Evolutionary conservation across 2,797 vertebrate genomes (phyloP), one percentile per base, ranked within the genome.

Genomic region (Stomatorhinus walkeri): DNA sequence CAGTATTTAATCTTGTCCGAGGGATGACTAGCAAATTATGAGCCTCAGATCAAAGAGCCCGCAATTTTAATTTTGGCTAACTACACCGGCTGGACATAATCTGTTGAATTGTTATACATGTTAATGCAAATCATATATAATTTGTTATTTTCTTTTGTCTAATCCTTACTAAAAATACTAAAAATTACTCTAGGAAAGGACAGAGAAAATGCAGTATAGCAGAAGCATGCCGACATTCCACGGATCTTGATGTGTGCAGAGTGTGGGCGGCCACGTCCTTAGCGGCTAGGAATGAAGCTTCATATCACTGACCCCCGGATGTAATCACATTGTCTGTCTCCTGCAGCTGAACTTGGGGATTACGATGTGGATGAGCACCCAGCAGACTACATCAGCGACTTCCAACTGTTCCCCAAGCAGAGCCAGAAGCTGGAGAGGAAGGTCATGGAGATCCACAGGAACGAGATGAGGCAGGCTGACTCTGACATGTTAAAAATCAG

Each of bases 341-440:
- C 91, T 85, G 84, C 91, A 99, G 98, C 97, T 94, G 98, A 99
- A 92, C 95, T 99, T 5, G 98, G 98, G 88, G 98, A 99, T 94
- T 97, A 97, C 0, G 97, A 99, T 92, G 96, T 96, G 85, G 97
- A 98, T 61, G 97, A 98, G 90, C 97, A 99, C 87, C 96, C 97
- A 12, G 97, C 97, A 88, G 97, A 98, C 95, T 99, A 99, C 91
- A 95, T 99, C 95, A 95, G 94, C 0, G 97, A 99, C 92, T 98
- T 99, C 90, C 98, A 97, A 91, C 96, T 99, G 92, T 99, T 99
- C 92, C 98, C 98, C 36, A 99, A 99, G 93, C 98, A 98, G 89
- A 97, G 97, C 49, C 97, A 97, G 92, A 99, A 98, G 91, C 96
- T 99, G 48, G 98, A 99, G 94, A 96, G 97, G 94, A 99, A 98